Percentiles rank a stretch among this genome's conserved stretches.
phyloP scores from a whole-genome alignment of 2,888 invertebrate genomes.

The Andrena haemorrhoa region DNA sequence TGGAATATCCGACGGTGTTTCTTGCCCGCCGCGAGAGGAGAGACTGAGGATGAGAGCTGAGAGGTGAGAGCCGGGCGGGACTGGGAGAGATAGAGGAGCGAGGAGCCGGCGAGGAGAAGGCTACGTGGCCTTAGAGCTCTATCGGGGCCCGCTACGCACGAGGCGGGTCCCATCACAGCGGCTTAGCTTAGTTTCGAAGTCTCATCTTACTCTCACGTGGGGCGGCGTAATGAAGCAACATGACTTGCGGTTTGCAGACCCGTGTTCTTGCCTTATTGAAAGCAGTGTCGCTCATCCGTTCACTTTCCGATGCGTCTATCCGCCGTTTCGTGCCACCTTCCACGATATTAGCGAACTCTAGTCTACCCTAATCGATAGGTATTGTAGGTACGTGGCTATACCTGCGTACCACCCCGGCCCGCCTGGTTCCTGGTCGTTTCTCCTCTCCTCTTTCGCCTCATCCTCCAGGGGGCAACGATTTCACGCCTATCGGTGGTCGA shows the following conservation, averaged over 20 bases:
- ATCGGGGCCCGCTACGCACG: slow-evolving; percentile 68
- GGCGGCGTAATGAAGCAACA: slow-evolving; percentile 83
- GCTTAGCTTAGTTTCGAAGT: slow-evolving; percentile 76
- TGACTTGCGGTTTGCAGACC: slow-evolving; percentile 82
- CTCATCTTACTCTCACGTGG: slow-evolving; percentile 82
- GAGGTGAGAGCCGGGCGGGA: slow-evolving; percentile 2
- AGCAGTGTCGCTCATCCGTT: slow-evolving; percentile 82
- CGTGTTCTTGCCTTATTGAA: slow-evolving; percentile 84
- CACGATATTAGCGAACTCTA: neutral
- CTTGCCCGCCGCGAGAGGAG: slow-evolving; percentile 24
- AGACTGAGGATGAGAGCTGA: neutral
- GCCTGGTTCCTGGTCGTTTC: neutral
- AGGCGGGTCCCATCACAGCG: slow-evolving; percentile 73
- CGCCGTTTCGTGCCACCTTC: neutral
- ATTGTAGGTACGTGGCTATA: too few relatives aligned
- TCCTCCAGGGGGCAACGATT: slow-evolving; percentile 24
- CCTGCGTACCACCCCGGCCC: neutral
- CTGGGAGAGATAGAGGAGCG: slow-evolving; percentile 39
- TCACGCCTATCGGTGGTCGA: neutral
- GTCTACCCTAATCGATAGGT: too few relatives aligned
- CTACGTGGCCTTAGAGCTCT: slow-evolving; percentile 56
- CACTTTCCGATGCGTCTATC: slow-evolving; percentile 48
- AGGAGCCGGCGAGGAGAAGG: slow-evolving; percentile 29
- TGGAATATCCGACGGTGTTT: slow-evolving; percentile 53
- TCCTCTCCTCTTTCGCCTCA: neutral